Conservation (phyloP, 2,113 vertebrate species). For the Osmerus eperlanus region DNA sequence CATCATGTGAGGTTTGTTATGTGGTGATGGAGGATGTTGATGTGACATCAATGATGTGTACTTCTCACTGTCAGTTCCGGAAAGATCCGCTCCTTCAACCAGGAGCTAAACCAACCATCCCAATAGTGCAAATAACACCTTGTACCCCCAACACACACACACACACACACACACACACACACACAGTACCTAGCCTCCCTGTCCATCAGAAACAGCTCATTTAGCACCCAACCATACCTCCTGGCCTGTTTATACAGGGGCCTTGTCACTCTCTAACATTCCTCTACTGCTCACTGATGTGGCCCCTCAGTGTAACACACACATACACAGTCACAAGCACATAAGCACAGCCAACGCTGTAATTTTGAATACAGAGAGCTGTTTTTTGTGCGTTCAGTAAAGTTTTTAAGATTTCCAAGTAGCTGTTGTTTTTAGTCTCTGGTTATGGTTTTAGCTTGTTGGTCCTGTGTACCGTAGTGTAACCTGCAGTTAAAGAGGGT, state of each 20-base stretch:
- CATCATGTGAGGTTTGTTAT: too few species aligned
- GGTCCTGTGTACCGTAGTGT: slow-evolving; percentile 51
- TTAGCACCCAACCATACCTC: slow-evolving; percentile 58
- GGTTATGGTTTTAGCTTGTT: slow-evolving; percentile 33
- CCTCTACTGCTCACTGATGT: slow-evolving; percentile 20
- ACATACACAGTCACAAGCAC: slow-evolving; percentile 6
- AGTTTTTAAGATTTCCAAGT: slow-evolving; percentile 28
- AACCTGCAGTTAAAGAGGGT: slow-evolving; percentile 68
- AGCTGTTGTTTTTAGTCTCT: slow-evolving; percentile 25
- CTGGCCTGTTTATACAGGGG: slow-evolving; percentile 59
- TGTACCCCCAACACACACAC: slow-evolving; percentile 12
- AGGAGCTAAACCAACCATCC: slow-evolving; percentile 29
- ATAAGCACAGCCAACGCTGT: slow-evolving; percentile 37
- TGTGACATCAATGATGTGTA: too few species aligned
- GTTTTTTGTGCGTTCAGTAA: slow-evolving; percentile 41
- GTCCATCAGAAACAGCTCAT: slow-evolving; percentile 66
- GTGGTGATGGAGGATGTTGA: too few species aligned
- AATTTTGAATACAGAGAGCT: slow-evolving; percentile 50
- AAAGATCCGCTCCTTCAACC: too few species aligned
- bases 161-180: too few species aligned
- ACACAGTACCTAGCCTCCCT: slow-evolving; percentile 17
- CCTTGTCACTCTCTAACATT: slow-evolving; percentile 47
- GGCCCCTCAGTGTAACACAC: too few species aligned
- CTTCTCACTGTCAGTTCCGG: too few species aligned
- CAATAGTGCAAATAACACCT: slow-evolving; percentile 51